These are phyloP conservation scores for Orius insidiosus DNA, from an alignment of 1,140 invertebrate species.

Conservation along the genomic window DNA sequence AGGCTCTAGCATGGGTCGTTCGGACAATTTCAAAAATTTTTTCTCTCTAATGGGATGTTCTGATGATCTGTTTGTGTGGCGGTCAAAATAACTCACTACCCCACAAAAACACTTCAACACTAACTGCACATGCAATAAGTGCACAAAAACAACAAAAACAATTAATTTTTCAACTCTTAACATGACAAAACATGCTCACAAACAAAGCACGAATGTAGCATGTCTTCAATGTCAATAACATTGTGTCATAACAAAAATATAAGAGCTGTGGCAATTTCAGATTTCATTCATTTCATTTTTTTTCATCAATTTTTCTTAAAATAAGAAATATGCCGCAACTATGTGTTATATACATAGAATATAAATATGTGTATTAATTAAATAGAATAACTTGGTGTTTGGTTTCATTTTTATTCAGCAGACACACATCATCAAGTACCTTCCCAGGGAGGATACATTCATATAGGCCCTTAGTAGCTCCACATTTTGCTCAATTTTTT, in stretches of 20 bases:
- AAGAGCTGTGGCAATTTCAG: conserved; percentile 14
- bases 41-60: conserved; percentile 4
- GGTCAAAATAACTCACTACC: background rate
- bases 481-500: no score
- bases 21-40: conserved; percentile 2
- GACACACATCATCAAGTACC: no score
- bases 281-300: conserved; percentile 6
- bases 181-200: no score
- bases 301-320: conserved; percentile 2
- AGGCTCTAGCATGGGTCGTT: conserved; percentile 9
- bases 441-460: no score
- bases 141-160: no score
- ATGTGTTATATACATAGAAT: conserved; percentile 5
- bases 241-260: conserved; percentile 9
- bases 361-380: conserved; percentile 9
- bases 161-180: no score
- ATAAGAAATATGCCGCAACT: conserved; percentile 12
- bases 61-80: conserved; percentile 1
- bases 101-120: no score
- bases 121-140: no score
- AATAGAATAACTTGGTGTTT: conserved; percentile 10
- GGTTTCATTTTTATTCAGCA: conserved; percentile 8
- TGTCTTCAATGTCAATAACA: conserved; percentile 7
- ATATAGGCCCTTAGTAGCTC: no score
- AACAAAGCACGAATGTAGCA: conserved; percentile 13